These are phyloP conservation scores for Megaptera novaeangliae DNA, from an alignment of 2,113 vertebrate species.

Conservation along the genomic window DNA sequence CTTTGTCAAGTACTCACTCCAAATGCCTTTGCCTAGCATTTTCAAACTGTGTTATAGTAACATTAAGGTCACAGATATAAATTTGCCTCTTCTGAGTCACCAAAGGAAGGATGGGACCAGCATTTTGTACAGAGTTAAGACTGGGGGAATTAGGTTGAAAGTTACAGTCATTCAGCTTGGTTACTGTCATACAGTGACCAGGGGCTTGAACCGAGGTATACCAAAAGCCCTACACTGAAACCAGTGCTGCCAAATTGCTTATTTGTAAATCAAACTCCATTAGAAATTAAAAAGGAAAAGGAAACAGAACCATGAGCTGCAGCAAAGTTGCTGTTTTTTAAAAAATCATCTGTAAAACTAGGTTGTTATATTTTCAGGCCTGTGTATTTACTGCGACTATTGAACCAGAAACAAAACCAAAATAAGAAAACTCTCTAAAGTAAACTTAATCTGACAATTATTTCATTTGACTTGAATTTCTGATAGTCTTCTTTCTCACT, in stretches of 20 bases:
- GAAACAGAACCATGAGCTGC: neutral
- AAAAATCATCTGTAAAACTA: slow-evolving; percentile 26
- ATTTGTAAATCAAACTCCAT: neutral
- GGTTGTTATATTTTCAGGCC: neutral
- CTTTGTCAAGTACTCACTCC: neutral
- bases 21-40: slow-evolving; percentile 25
- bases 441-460: neutral
- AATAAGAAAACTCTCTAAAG: neutral
- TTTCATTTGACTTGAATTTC: slow-evolving; percentile 36
- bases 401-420: slow-evolving; percentile 32
- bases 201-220: neutral
- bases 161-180: neutral
- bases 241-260: neutral
- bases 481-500: neutral
- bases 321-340: neutral
- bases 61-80: slow-evolving; percentile 20
- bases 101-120: neutral
- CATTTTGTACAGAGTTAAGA: neutral
- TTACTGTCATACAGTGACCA: neutral
- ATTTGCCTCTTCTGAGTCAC: slow-evolving; percentile 21
- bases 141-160: neutral
- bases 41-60: slow-evolving; percentile 19
- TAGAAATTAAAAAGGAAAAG: neutral
- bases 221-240: neutral
- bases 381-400: neutral